Base-by-base conservation (phyloP, 2,797 vertebrate species). In the Xyrichtys novacula region DNA sequence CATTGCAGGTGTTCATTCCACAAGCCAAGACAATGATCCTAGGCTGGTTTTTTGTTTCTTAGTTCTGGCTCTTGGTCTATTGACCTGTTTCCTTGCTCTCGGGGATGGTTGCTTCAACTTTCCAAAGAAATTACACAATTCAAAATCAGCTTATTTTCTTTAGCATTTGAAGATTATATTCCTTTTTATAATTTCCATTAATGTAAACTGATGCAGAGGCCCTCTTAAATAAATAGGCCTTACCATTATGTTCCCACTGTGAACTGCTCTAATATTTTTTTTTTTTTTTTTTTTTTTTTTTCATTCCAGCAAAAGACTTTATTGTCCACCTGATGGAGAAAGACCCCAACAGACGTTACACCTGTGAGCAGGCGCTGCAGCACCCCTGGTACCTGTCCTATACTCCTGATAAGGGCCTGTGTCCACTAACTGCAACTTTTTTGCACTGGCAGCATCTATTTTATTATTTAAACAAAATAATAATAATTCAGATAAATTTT, bases 241-340 rank as follows among this genome's bases (percentile, higher is more conserved):
- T 3, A 12, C 19, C 16, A 28, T 1, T 22, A 16, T 14, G 17
- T 15, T 56, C 43, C 22, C 40, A 16, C 34, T n/a, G 17, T 3
- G 56, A 28, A 38, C 17, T 29, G 29, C 31, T 69, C 26, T 7
- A 48, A 10, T 48, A 12, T 44, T 26, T 1, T 36, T 25, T 19
- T 22, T 29, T 19, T 22, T 29, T 53, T 44, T 34, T 8, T 20
- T 47, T 54, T 46, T 46, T 62, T 7, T 38, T 36, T 60, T 38
- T 66, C 4, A 46, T 77, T 57, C 20, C 52, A 99, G 97, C 98
- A 61, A 98, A 98, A 94, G 98, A 99, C 80, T 99, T 99, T 69
- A 99, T 99, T 53, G 89, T 91, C 81, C 95, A 97, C 85, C 91
- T 99, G 85, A 99, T 99, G 98, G 95, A 97, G 84, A 98, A 97